Conservation (phyloP, 2,113 vertebrate species). For the Oryzias melastigma region DNA sequence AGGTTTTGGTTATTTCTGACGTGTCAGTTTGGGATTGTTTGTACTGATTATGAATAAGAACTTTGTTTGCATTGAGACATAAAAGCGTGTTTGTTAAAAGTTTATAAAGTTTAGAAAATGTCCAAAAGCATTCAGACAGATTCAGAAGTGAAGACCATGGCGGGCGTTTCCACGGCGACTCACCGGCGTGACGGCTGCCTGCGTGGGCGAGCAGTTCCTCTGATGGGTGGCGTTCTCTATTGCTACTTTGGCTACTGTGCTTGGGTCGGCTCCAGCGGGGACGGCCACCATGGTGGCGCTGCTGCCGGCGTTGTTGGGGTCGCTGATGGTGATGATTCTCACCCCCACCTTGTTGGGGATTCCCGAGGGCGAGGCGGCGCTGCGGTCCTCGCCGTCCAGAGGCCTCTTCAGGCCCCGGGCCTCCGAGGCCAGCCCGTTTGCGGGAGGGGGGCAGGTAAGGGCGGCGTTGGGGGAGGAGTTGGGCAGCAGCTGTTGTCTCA, state of each 20-base stretch:
- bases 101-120: too few relatives aligned
- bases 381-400: conserved; percentile 87
- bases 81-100: too few relatives aligned
- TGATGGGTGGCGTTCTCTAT: conserved; percentile 98
- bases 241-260: conserved; percentile 99
- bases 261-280: conserved; percentile 96
- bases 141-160: not conserved
- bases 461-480: conserved; percentile 85
- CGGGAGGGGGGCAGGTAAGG: conserved; percentile 84
- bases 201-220: conserved; percentile 86
- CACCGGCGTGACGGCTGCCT: conserved; percentile 84
- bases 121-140: too few relatives aligned
- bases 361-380: conserved; percentile 76
- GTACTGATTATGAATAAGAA: too few relatives aligned
- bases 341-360: conserved; percentile 98
- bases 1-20: too few relatives aligned
- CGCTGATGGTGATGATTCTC: conserved; percentile 98
- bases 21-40: too few relatives aligned
- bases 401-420: conserved; percentile 91
- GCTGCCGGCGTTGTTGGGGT: conserved; percentile 98
- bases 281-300: conserved; percentile 98
- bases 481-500: conserved; percentile 83
- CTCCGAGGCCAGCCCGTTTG: conserved; percentile 88
- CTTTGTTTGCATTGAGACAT: too few relatives aligned
- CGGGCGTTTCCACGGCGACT: conserved; percentile 59